Base-by-base conservation (phyloP, 2,113 vertebrate genomes). In the Urocitellus parryii region DNA sequence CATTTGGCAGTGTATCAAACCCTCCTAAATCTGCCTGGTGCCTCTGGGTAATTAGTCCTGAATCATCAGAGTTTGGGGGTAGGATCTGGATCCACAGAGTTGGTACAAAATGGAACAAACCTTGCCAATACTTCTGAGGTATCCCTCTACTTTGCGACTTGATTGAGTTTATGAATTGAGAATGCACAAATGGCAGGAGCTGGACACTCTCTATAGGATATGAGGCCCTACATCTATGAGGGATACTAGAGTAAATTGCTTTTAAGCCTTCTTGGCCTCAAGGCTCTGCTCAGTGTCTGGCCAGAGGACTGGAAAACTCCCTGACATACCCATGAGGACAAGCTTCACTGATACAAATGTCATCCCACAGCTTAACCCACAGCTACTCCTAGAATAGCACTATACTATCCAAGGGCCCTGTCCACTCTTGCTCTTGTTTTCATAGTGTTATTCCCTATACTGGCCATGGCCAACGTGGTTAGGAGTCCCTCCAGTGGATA, bases 221-320 rank as follows among this genome's bases (percentile, higher is more conserved):
- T 22, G 2, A 5, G 20, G 27, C 4, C 13, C 12, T 51, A 16
- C 8, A 25, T 10, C n/a, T 27, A 18, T 63, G 29, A 9, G n/a
- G 0, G 20, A 16, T 22, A 22, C 20, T 37, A 29, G 1, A 39
- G 18, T 7, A 2, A 0, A 4, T 3, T 4, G 13, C n/a, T 37
- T 63, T 24, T 70, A 4, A 67, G 13, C 24, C 5, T 61, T 39
- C 65, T 61, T 34, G 8, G 56, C 20, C 8, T 18, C 2, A 72
- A 48, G 48, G 17, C 45, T 76, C 34, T 39, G 9, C 22, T 78
- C 27, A 10, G n/a, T 7, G 1, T 51, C 56, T 67, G 29, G 2
- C 32, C 29, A 32, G 39, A 86, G 34, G 37, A 51, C 9, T 86
- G 22, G 34, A 51, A 18, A 81, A 42, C 42, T 48, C 22, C 8